phyloP scores from a whole-genome alignment of 1,140 invertebrate genomes.

The Drosophila bocqueti region DNA sequence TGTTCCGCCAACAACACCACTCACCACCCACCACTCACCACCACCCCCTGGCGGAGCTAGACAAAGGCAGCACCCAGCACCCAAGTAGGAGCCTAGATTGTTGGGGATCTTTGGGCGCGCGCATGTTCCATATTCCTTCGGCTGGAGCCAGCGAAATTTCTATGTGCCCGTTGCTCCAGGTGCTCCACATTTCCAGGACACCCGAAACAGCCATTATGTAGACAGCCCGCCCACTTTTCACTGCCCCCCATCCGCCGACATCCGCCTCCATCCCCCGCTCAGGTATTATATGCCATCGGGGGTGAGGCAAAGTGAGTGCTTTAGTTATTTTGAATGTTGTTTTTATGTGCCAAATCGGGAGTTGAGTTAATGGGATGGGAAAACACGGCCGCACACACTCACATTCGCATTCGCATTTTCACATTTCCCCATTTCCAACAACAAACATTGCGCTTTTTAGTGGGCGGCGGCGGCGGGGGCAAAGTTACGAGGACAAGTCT shows the following conservation, averaged over 20 bases:
- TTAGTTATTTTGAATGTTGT: constrained; percentile 57
- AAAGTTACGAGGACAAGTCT: constrained; percentile 7
- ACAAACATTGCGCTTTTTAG: constrained; percentile 40
- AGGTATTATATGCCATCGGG: constrained; percentile 37
- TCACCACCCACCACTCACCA: neutral
- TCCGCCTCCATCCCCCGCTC: neutral
- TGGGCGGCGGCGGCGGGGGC: neutral
- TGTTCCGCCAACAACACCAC: neutral
- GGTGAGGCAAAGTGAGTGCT: constrained; percentile 36
- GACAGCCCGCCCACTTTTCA: constrained; percentile 14
- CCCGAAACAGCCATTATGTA: constrained; percentile 49
- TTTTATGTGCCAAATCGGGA: constrained; percentile 51
- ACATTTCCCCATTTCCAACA: constrained; percentile 19
- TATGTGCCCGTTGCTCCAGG: constrained; percentile 9
- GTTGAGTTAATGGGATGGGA: constrained; percentile 55
- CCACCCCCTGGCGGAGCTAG: constrained; percentile 2
- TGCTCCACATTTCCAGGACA: constrained; percentile 46
- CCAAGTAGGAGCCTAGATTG: constrained; percentile 22
- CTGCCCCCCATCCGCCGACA: neutral
- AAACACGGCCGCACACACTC: constrained; percentile 22
- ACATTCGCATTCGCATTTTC: constrained; percentile 19
- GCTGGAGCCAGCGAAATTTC: constrained; percentile 6
- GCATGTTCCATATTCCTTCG: constrained; percentile 44
- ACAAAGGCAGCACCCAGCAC: constrained; percentile 23
- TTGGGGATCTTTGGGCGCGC: constrained; percentile 42